phyloP scores from a whole-genome alignment of 2,797 vertebrate genomes.

The Neostethus bicornis region DNA sequence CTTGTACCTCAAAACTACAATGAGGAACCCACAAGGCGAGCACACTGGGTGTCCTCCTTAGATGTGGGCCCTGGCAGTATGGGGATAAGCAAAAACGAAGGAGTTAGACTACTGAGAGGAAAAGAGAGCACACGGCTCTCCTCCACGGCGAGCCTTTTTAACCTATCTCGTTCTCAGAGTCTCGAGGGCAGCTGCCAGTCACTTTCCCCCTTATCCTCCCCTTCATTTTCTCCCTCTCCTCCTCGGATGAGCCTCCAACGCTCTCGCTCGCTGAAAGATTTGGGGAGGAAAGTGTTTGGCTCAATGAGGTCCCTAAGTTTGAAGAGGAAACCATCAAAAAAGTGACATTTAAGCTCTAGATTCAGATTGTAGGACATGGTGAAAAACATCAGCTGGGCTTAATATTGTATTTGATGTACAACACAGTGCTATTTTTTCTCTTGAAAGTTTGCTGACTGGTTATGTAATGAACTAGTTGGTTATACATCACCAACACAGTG shows the following conservation, averaged over 20 bases:
- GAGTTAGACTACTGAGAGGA: constrained; percentile 54
- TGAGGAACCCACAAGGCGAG: constrained; percentile 60
- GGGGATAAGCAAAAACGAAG: constrained; percentile 54
- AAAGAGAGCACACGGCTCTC: constrained; percentile 78
- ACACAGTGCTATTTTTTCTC: constrained; percentile 37
- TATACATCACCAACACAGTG: constrained; percentile 19
- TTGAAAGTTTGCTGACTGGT: constrained; percentile 24
- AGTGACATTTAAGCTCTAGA: constrained; percentile 68
- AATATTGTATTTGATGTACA: constrained; percentile 49
- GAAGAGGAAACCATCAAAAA: constrained; percentile 78
- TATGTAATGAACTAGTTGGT: constrained; percentile 14
- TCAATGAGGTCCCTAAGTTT: constrained; percentile 84
- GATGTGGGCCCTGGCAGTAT: constrained; percentile 75
- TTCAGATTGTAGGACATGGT: constrained; percentile 24
- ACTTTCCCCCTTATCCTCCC: constrained; percentile 79
- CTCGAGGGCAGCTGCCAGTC: constrained; percentile 80
- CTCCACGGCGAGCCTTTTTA: constrained; percentile 82
- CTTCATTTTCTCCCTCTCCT: constrained; percentile 80
- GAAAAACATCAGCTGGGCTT: constrained; percentile 32
- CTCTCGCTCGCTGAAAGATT: constrained; percentile 83
- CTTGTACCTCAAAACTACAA: constrained; percentile 69
- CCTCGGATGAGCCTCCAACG: constrained; percentile 76
- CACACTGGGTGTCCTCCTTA: constrained; percentile 83
- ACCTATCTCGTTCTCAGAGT: constrained; percentile 81
- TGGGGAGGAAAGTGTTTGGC: constrained; percentile 82